A percentile compares a stretch with the other conserved stretches of the same genome.
Evolutionary conservation across 2,113 vertebrate species (phyloP).

Genomic region (Poeciliopsis turrubarensis): DNA sequence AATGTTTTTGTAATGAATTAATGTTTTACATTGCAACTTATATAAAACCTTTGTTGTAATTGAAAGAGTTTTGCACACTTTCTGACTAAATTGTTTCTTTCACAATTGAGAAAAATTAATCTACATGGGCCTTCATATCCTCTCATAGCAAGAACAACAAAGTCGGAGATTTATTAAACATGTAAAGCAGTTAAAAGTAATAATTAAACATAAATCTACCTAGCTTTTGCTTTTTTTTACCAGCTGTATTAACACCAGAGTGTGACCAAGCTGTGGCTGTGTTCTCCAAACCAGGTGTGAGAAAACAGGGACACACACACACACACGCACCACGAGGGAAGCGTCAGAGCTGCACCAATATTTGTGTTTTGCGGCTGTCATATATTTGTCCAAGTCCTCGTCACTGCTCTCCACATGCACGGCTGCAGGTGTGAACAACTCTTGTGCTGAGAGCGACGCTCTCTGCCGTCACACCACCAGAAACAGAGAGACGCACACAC

Average conservation of each 20-base stretch:
- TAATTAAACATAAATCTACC: not conserved
- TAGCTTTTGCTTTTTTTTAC: not conserved
- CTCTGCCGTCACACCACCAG: slow-evolving; percentile 55
- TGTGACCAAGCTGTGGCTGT: not conserved
- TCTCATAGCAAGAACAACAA: not conserved
- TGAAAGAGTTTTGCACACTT: no score
- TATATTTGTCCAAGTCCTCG: slow-evolving; percentile 59
- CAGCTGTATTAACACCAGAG: not conserved
- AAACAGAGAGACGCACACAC: slow-evolving; percentile 19
- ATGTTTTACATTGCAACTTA: no score
- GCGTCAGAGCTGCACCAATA: slow-evolving; percentile 57
- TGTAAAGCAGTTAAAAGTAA: not conserved
- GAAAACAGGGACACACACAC: slow-evolving; percentile 13
- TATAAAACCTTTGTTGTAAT: no score
- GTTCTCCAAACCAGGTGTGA: slow-evolving; percentile 56
- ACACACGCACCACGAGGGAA: slow-evolving; percentile 18
- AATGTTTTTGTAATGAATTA: no score
- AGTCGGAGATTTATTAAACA: not conserved
- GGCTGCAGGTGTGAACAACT: slow-evolving; percentile 73
- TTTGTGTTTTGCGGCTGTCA: slow-evolving; percentile 66
- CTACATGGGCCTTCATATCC: no score
- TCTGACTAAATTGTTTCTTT: no score
- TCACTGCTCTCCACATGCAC: slow-evolving; percentile 55
- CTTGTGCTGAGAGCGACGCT: slow-evolving; percentile 61
- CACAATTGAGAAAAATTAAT: no score